These are phyloP conservation scores for Linurgus olivaceus DNA, from an alignment of 2,797 vertebrate species.

Conservation along the genomic window DNA sequence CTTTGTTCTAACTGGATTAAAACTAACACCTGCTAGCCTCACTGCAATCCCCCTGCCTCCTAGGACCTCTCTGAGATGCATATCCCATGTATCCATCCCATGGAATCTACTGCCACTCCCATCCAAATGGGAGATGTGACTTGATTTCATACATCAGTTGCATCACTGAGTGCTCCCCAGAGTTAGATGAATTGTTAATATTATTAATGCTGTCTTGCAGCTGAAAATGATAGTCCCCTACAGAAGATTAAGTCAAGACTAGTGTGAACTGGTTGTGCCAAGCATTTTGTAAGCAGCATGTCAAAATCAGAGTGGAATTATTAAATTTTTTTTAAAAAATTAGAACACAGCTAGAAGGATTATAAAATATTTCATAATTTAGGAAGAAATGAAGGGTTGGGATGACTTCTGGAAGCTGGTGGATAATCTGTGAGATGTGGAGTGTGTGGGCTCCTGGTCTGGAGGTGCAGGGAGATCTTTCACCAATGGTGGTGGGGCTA, in stretches of 20 bases:
- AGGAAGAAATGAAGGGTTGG: neutral
- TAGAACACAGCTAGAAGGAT: neutral
- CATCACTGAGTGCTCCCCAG: neutral
- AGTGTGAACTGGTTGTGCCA: neutral
- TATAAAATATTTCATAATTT: neutral
- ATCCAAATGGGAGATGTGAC: neutral
- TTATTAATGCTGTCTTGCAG: neutral
- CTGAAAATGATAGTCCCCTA: too few species aligned
- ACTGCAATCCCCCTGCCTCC: neutral
- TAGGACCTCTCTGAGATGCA: neutral
- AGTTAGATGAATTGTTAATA: neutral
- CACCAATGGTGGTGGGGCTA: neutral
- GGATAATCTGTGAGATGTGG: neutral
- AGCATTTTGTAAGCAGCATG: neutral
- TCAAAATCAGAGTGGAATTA: neutral
- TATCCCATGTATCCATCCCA: neutral
- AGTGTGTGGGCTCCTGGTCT: neutral
- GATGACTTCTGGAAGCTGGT: neutral
- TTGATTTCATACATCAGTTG: neutral
- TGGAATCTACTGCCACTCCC: neutral
- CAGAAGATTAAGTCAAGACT: neutral
- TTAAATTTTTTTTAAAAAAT: fast-evolving
- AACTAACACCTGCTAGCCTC: neutral
- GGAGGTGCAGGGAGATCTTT: neutral
- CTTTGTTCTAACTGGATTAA: neutral